Evolutionary conservation across 1,140 invertebrate species (phyloP), one percentile per base, ranked within the genome.

Genomic region (Rhopalosiphum maidis): DNA sequence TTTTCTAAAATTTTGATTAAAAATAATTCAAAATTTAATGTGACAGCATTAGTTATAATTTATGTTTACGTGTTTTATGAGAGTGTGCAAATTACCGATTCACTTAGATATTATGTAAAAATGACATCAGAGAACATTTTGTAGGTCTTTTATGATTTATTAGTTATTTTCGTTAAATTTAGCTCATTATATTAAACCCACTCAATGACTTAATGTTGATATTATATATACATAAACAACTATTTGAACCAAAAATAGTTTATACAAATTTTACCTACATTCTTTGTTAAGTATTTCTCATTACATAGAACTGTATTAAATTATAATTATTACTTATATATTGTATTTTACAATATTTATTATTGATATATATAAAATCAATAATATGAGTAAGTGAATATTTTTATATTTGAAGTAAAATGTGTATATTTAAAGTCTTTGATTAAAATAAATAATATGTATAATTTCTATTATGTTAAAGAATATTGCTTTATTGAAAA

Each of bases 1-100:
- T 22, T 23, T 83, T 7, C 35, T 60, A 83, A 83, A 37, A 83
- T n/a, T 15, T 30, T n/a, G 18, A 25, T 43, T 87, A 48, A 87
- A 87, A 87, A 87, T 87, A 87, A 48, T 87, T 48, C 9, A 46
- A 46, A 83, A 48, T 48, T 87, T n/a, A 87, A 87, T 87, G 85
- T 21, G 11, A 18, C 3, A 11, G 11, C 30, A 48, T 87, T 87
- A 87, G 25, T 87, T n/a, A 87, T 87, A 48, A 5, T 43, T 11
- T 46, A 43, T 30, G 41, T 18, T 46, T 46, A 5, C 30, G 30
- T 87, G 46, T 46, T n/a, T 48, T 15, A 43, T 46, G 43, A 0
- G 18, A 87, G n/a, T 87, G 30, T 30, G 43, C 48, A 48, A n/a
- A 87, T 46, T 5, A 30, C 85, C 11, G 85, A 30, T 30, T 43